Evolutionary conservation across 2,888 invertebrate genomes (phyloP).

Genomic region (Eucera pruinosa): DNA sequence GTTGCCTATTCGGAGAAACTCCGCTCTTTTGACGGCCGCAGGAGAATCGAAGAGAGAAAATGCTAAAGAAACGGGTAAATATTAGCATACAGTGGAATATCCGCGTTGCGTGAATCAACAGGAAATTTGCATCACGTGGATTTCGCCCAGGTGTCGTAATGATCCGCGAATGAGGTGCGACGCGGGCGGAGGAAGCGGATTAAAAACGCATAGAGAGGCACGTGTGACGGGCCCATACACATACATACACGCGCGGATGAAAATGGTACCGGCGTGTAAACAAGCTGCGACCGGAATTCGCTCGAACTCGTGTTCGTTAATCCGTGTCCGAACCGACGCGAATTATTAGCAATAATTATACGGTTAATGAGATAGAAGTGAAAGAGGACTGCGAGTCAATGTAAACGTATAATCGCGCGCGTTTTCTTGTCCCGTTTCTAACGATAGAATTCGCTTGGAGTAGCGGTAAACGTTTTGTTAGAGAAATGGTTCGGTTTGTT

Average conservation of each 20-base stretch:
- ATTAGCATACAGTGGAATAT: slow-evolving; percentile 41
- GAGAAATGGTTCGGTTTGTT: background rate
- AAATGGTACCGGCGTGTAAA: slow-evolving; percentile 13
- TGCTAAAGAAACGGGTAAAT: slow-evolving; percentile 7
- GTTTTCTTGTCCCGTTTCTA: background rate
- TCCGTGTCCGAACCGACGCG: slow-evolving; percentile 4
- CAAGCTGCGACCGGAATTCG: background rate
- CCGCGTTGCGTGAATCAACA: slow-evolving; percentile 21
- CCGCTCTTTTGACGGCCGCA: background rate
- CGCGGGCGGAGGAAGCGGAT: slow-evolving; percentile 5
- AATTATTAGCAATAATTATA: slow-evolving; percentile 34
- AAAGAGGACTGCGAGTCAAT: background rate
- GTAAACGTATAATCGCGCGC: slow-evolving; percentile 1
- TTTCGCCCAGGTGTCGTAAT: slow-evolving; percentile 36
- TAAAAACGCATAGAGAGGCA: slow-evolving; percentile 10
- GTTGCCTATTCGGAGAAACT: background rate
- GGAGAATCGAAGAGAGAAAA: background rate
- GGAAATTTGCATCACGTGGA: slow-evolving; percentile 37
- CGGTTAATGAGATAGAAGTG: slow-evolving; percentile 10
- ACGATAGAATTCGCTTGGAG: too few species aligned
- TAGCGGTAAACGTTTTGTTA: background rate
- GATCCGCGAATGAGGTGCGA: slow-evolving; percentile 1
- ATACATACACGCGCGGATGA: background rate
- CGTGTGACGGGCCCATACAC: background rate
- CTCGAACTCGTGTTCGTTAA: slow-evolving; percentile 21